Evolutionary conservation across 2,888 invertebrate genomes (phyloP).

Genomic region (Pyrrhia umbra): DNA sequence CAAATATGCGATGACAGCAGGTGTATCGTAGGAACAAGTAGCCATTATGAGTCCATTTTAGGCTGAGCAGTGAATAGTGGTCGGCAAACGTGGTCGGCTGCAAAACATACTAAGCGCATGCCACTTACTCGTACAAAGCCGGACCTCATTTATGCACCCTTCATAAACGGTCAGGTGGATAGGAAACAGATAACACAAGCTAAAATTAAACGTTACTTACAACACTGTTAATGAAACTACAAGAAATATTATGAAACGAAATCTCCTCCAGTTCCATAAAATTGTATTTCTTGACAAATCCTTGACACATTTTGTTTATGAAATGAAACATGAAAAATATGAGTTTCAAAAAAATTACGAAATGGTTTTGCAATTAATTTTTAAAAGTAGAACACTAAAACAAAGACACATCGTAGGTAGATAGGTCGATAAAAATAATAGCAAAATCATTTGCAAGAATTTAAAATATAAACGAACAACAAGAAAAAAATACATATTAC

Average conservation of each 20-base stretch:
- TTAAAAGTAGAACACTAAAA: conserved; percentile 58
- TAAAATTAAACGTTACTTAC: conserved; percentile 46
- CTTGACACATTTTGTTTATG: conserved; percentile 66
- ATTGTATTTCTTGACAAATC: conserved; percentile 59
- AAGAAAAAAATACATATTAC: background rate
- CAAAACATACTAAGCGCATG: conserved; percentile 79
- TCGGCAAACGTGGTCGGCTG: conserved; percentile 77
- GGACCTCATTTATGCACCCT: conserved; percentile 88
- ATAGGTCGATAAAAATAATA: conserved; percentile 43
- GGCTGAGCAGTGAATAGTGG: conserved; percentile 84
- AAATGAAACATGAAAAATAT: conserved; percentile 57
- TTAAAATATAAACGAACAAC: conserved; percentile 15
- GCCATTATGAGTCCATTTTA: conserved; percentile 89
- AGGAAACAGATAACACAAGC: conserved; percentile 70
- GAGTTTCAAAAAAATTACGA: conserved; percentile 52
- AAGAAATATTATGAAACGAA: conserved; percentile 38
- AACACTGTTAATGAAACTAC: conserved; percentile 38
- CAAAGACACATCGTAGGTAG: conserved; percentile 40
- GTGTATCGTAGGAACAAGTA: conserved; percentile 87
- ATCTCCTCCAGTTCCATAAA: conserved; percentile 56
- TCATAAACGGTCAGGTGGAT: conserved; percentile 84
- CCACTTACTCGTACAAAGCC: conserved; percentile 68
- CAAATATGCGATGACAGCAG: conserved; percentile 84
- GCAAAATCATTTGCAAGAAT: conserved; percentile 22
- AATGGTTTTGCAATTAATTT: conserved; percentile 59